A percentile compares a stretch with the other conserved stretches of the same genome.
Evolutionary conservation across 2,113 vertebrate species (phyloP).

Genomic region (Dasyurus viverrinus): DNA sequence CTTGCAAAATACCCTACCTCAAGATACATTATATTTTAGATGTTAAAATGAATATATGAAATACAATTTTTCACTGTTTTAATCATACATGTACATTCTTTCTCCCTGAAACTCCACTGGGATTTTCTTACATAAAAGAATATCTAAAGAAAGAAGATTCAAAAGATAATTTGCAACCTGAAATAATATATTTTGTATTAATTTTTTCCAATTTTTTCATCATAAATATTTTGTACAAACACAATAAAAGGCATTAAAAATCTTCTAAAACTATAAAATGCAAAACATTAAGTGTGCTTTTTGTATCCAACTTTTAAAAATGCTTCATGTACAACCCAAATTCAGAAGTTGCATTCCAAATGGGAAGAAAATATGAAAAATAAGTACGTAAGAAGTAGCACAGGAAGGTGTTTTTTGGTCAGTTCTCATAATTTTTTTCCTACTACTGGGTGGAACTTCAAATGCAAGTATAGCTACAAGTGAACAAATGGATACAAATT

Average conservation of each 20-base stretch:
- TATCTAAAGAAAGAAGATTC: background rate
- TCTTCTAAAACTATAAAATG: conserved; percentile 13
- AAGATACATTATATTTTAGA: background rate
- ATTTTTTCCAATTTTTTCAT: conserved; percentile 25
- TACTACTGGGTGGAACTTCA: background rate
- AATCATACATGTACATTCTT: conserved; percentile 5
- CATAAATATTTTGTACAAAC: conserved; percentile 41
- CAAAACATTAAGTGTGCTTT: conserved; percentile 18
- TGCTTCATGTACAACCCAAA: conserved; percentile 35
- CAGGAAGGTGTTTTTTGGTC: background rate
- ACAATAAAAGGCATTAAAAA: conserved; percentile 33
- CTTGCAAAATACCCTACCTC: background rate
- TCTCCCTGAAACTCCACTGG: conserved; percentile 5
- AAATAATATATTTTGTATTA: conserved; percentile 34
- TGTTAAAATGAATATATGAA: no score
- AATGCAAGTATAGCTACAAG: background rate
- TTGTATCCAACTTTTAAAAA: conserved; percentile 39
- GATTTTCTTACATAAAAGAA: conserved; percentile 21
- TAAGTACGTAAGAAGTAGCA: conserved; percentile 8
- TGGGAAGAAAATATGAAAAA: conserved; percentile 52
- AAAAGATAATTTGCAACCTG: background rate
- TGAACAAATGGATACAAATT: background rate
- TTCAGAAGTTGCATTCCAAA: conserved; percentile 10
- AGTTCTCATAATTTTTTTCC: conserved; percentile 44
- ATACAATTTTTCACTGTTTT: background rate